Conservation (phyloP, 1,140 invertebrate species). For the Pomacea maculata region DNA sequence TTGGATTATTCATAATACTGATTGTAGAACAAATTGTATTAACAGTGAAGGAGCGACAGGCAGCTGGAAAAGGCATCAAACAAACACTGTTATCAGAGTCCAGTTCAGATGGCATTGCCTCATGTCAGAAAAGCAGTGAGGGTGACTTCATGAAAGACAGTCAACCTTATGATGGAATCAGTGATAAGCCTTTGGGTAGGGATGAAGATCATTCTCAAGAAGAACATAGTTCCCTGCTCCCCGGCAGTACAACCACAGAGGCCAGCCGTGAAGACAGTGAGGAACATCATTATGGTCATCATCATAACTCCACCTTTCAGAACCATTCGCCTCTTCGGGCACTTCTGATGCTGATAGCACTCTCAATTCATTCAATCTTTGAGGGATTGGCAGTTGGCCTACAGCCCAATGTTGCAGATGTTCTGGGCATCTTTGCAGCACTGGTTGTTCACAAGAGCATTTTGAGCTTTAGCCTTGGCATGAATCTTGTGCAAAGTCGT, state of each 20-base stretch:
- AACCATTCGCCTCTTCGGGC: slow-evolving; percentile 66
- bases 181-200: slow-evolving; percentile 36
- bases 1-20: slow-evolving; percentile 73
- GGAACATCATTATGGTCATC: slow-evolving; percentile 3
- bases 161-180: slow-evolving; percentile 44
- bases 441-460: slow-evolving; percentile 73
- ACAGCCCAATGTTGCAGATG: slow-evolving; percentile 55
- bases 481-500: slow-evolving; percentile 74
- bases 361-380: slow-evolving; percentile 80
- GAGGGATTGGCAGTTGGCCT: slow-evolving; percentile 87
- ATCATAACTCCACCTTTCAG: slow-evolving; percentile 28
- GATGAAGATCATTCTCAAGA: neutral
- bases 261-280: neutral
- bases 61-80: slow-evolving; percentile 12
- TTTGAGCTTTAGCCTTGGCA: slow-evolving; percentile 72
- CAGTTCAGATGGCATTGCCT: neutral
- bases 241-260: neutral
- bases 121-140: neutral
- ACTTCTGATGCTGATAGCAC: slow-evolving; percentile 71
- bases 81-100: slow-evolving; percentile 27
- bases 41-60: slow-evolving; percentile 58
- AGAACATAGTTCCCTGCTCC: neutral
- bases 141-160: slow-evolving; percentile 27
- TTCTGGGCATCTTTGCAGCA: slow-evolving; percentile 70
- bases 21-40: slow-evolving; percentile 71